A percentile compares a stretch with the other conserved stretches of the same genome.
phyloP scores from a whole-genome alignment of 2,113 vertebrate species.

The Neopipo cinnamomea region DNA sequence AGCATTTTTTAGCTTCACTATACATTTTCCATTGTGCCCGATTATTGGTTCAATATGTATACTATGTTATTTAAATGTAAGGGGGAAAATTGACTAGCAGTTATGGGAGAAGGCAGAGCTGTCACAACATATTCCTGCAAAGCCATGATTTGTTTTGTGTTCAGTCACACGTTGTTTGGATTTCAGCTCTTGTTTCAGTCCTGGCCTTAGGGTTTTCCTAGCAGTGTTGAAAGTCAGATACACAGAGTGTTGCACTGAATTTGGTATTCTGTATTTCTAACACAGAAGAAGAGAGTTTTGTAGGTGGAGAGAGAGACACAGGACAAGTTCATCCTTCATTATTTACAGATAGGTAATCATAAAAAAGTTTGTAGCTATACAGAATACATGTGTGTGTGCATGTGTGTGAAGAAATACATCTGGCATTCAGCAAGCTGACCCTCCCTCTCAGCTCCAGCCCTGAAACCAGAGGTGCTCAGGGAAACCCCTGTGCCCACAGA shows the following conservation, averaged over 20 bases:
- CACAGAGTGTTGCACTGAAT: not conserved
- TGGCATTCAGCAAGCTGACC: not conserved
- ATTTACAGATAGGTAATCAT: not conserved
- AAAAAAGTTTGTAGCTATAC: not conserved
- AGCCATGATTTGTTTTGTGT: conserved; percentile 65
- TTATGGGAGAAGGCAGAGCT: conserved; percentile 62
- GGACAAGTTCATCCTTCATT: not conserved
- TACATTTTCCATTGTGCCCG: not conserved
- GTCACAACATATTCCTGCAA: conserved; percentile 61
- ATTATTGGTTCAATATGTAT: conserved; percentile 57
- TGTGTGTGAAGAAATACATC: not conserved
- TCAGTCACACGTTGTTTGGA: conserved; percentile 65
- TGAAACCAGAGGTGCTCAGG: not conserved
- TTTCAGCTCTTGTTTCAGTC: conserved; percentile 65
- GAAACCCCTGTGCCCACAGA: not conserved
- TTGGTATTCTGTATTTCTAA: not conserved
- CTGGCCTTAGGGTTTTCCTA: conserved; percentile 56
- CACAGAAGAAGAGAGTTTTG: not conserved
- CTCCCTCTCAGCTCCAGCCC: not conserved
- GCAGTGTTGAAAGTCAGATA: conserved; percentile 11
- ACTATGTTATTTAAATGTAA: conserved; percentile 34
- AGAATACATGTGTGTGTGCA: not conserved
- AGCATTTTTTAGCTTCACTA: conserved; percentile 9
- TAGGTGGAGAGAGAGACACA: not conserved
- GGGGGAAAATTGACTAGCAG: conserved; percentile 4